Conservation (phyloP, 2,888 invertebrate species). For the Laothoe populi region DNA sequence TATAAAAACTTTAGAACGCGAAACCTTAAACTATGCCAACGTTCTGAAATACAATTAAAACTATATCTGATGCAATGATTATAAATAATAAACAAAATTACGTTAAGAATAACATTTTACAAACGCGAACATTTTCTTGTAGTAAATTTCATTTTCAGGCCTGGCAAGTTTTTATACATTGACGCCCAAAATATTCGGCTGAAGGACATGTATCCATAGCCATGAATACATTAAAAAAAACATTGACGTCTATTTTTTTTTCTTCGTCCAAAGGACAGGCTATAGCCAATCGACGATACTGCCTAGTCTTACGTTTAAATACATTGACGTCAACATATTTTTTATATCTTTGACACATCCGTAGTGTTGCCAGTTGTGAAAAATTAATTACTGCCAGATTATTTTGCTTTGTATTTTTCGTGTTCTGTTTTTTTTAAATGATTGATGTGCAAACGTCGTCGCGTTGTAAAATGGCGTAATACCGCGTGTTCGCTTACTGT, state of each 20-base stretch:
- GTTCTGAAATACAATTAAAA: conserved; percentile 5
- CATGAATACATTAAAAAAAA: neutral
- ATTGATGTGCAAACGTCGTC: neutral
- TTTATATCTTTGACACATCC: no score
- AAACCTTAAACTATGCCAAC: conserved; percentile 1
- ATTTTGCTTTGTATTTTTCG: neutral
- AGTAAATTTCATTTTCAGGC: no score
- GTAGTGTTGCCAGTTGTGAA: no score
- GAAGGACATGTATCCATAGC: no score
- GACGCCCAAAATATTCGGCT: no score
- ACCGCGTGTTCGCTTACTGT: conserved; percentile 1
- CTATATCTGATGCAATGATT: conserved; percentile 18
- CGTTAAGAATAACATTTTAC: conserved; percentile 19
- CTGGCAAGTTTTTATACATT: neutral
- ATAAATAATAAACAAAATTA: conserved; percentile 13
- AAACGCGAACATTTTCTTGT: conserved; percentile 8
- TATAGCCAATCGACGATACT: no score
- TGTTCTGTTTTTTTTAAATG: neutral
- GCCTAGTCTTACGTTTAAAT: no score
- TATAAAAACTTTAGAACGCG: neutral
- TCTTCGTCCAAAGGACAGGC: no score
- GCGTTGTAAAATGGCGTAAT: conserved; percentile 7
- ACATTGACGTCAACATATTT: no score
- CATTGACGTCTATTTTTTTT: no score
- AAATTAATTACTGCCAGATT: no score